Evolutionary conservation across 1,140 invertebrate genomes (phyloP).

Genomic region (Euwallacea fornicatus): DNA sequence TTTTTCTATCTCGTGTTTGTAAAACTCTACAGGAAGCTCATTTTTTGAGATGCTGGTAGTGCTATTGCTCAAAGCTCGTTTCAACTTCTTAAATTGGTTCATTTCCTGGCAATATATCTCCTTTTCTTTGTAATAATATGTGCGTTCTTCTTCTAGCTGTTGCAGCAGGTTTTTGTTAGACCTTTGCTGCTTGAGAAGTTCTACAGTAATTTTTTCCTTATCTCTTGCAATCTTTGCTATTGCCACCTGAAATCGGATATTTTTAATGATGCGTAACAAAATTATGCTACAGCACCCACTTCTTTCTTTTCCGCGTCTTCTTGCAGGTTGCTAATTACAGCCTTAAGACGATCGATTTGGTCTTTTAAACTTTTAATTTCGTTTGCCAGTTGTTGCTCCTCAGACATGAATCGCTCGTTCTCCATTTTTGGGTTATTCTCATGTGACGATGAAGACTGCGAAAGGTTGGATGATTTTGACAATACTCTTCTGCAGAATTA

Average conservation of each 20-base stretch:
- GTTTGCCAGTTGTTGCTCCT: conserved; percentile 24
- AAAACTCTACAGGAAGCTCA: conserved; percentile 28
- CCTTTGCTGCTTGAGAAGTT: conserved; percentile 46
- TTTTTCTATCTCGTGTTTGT: conserved; percentile 45
- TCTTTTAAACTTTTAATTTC: conserved; percentile 46
- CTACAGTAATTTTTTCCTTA: conserved; percentile 46
- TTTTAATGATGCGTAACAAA: not conserved
- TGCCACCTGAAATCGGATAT: conserved; percentile 18
- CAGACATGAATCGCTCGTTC: conserved; percentile 26
- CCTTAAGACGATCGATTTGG: conserved; percentile 48
- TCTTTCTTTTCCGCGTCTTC: conserved; percentile 48
- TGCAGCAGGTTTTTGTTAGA: conserved; percentile 46
- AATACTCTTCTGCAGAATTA: conserved; percentile 34
- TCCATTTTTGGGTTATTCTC: conserved; percentile 14
- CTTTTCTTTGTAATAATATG: conserved; percentile 52
- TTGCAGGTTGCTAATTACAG: conserved; percentile 43
- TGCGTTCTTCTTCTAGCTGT: conserved; percentile 51
- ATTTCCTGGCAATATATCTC: conserved; percentile 51
- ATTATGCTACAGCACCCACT: not conserved
- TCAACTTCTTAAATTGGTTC: conserved; percentile 49
- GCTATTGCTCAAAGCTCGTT: conserved; percentile 39
- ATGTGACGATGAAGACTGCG: conserved; percentile 28
- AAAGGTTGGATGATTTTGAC: conserved; percentile 34
- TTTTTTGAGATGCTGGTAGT: conserved; percentile 16
- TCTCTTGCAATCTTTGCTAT: conserved; percentile 46